These are phyloP conservation scores for Otolemur crassicaudatus DNA, from an alignment of 2,797 vertebrate species.

Conservation along the genomic window DNA sequence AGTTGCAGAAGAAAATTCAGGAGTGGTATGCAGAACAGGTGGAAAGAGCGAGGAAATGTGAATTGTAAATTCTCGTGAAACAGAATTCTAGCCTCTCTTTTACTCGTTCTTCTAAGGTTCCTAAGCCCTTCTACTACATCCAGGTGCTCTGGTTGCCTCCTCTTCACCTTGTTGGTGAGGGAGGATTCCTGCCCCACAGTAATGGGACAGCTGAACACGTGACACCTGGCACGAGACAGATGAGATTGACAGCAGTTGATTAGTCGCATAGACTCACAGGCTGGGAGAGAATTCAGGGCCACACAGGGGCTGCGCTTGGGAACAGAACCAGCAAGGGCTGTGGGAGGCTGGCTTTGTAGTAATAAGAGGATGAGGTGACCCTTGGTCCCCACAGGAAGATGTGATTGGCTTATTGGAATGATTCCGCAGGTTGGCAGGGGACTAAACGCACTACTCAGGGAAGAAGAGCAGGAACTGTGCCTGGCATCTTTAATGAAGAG, in stretches of 20 bases:
- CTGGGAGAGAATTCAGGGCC: too few relatives aligned
- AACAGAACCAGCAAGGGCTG: background rate
- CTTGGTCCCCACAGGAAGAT: background rate
- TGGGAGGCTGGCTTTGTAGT: background rate
- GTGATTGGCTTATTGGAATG: background rate
- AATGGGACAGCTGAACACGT: background rate
- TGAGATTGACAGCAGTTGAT: background rate
- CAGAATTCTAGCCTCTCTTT: background rate
- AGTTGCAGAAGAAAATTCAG: background rate
- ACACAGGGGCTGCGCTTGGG: background rate
- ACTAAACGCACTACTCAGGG: too few relatives aligned
- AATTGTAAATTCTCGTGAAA: background rate
- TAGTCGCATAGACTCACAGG: background rate
- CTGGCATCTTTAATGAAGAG: background rate
- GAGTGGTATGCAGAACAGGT: background rate
- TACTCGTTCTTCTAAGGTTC: background rate
- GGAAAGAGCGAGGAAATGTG: background rate
- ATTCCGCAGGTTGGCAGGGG: background rate
- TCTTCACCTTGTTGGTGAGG: background rate
- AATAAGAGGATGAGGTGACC: background rate
- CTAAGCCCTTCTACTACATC: background rate
- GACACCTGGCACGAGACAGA: background rate
- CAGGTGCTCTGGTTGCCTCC: background rate
- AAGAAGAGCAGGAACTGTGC: background rate
- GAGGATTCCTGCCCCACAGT: background rate